A percentile compares a stretch with the other conserved stretches of the same genome.
phyloP scores from a whole-genome alignment of 1,140 invertebrate species.

The Sinella curviseta region DNA sequence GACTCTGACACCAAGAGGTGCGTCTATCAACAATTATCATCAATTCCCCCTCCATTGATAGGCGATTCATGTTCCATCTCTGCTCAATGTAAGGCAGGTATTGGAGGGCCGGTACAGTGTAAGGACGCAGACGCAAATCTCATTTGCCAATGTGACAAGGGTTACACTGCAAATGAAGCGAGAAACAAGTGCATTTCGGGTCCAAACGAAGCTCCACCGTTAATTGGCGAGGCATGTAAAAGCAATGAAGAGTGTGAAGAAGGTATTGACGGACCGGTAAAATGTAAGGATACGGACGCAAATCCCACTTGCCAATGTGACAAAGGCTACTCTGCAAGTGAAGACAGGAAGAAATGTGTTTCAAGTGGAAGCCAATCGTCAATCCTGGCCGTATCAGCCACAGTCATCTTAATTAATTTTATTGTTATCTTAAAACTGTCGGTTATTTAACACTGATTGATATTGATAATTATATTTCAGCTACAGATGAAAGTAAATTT shows the following conservation, averaged over 20 bases:
- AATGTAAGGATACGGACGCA: slow-evolving; percentile 9
- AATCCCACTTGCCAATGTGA: slow-evolving; percentile 23
- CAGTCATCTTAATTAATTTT: too few species aligned
- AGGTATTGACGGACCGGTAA: slow-evolving; percentile 5
- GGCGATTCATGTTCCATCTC: not conserved
- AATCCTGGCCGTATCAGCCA: too few species aligned
- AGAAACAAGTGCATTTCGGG: not conserved
- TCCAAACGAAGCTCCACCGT: not conserved
- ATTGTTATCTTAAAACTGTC: too few species aligned
- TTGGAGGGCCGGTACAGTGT: slow-evolving; percentile 15
- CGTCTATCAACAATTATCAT: not conserved
- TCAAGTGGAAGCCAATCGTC: not conserved
- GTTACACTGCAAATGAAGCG: not conserved
- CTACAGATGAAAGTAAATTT: too few species aligned
- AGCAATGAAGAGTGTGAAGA: slow-evolving; percentile 3
- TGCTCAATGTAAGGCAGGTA: not conserved
- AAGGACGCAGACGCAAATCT: slow-evolving; percentile 8
- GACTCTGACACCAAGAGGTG: not conserved
- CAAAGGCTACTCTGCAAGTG: not conserved
- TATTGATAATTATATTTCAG: too few species aligned
- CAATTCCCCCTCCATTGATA: not conserved
- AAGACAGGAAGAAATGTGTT: not conserved
- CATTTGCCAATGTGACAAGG: slow-evolving; percentile 24
- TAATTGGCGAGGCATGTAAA: too few species aligned
- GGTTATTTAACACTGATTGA: too few species aligned